Base-by-base conservation (phyloP, 2,888 invertebrate genomes). In the Ormyrus rosae region DNA sequence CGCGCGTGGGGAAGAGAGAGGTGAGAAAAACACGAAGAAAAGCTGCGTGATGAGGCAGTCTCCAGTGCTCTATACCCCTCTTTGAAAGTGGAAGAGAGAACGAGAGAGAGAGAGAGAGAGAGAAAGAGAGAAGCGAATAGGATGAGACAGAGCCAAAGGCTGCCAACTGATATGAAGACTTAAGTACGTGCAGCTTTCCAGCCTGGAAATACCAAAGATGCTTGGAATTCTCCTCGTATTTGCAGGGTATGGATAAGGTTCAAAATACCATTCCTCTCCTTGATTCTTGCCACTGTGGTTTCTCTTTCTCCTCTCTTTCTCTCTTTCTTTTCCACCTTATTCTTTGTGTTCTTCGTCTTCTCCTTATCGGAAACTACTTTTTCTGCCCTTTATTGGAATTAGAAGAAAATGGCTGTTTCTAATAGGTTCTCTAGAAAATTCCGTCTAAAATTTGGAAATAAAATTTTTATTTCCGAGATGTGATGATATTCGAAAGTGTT, bases 91-190 rank as follows among this genome's bases (percentile, higher is more conserved):
- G 6, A 45, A 34, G 45, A 58, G 61, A 6, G 46, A 13, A 6
- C 34, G 61, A 48, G 51, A 34, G 45, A 58, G 61, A 11, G 46
- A 13, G 10, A 51, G 61, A 48, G 51, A 1, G 8, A 10, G 34
- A 5, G 46, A 10, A 1, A 34, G 34, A 2, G 51, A 8, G 55
- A 8, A 10, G n/a, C 19, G 34, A 34, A 34, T 34, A 34, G 34
- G 34, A 34, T 34, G 5, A n/a, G 11, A 11, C 55, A 5, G 64
- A 53, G 11, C 34, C 56, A 51, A 34, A 73, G 65, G 19, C 76
- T 73, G 80, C 82, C 79, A 82, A 74, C 82, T 65, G 82, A 82
- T 82, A 82, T 82, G 81, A 82, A 82, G 82, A 82, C 82, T 82
- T 81, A 79, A 80, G 75, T 82, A 82, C 80, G 82, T 73, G 74